These are phyloP conservation scores for Lasioglossum vierecki DNA, from an alignment of 2,888 invertebrate genomes.

Conservation along the genomic window DNA sequence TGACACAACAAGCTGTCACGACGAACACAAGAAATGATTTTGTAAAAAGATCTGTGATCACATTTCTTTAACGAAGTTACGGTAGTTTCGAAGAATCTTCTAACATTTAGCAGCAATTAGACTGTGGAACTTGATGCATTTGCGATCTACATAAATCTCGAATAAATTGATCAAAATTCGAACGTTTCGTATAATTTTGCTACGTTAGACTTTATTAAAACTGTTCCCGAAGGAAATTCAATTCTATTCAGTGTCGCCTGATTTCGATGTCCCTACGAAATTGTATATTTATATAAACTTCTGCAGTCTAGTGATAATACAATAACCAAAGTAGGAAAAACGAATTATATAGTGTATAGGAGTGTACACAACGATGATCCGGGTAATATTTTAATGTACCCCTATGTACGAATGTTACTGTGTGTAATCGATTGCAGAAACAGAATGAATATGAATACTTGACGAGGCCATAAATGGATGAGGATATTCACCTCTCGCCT, in stretches of 20 bases:
- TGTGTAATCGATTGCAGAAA: slow-evolving; percentile 18
- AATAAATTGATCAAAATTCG: not conserved
- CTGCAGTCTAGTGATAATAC: slow-evolving; percentile 26
- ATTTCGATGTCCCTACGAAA: not conserved
- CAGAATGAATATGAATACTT: not conserved
- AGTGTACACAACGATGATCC: slow-evolving; percentile 30
- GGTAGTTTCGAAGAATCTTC: slow-evolving; percentile 18
- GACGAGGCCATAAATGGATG: not conserved
- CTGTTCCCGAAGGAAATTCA: not conserved
- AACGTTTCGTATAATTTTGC: not conserved
- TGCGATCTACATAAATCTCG: not conserved
- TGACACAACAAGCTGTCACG: not conserved
- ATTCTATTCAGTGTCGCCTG: not conserved
- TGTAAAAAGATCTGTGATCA: slow-evolving; percentile 3
- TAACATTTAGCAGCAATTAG: not conserved
- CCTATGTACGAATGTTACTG: slow-evolving; percentile 29
- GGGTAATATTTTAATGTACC: slow-evolving; percentile 59
- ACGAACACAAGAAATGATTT: slow-evolving; percentile 8
- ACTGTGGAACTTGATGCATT: not conserved
- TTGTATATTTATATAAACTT: not conserved
- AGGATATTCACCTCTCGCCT: not conserved
- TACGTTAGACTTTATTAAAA: not conserved
- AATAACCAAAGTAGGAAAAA: slow-evolving; percentile 37
- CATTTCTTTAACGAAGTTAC: slow-evolving; percentile 4
- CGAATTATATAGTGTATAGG: slow-evolving; percentile 30